Conservation (phyloP, 2,797 vertebrate species). For the Arnoldichthys spilopterus region DNA sequence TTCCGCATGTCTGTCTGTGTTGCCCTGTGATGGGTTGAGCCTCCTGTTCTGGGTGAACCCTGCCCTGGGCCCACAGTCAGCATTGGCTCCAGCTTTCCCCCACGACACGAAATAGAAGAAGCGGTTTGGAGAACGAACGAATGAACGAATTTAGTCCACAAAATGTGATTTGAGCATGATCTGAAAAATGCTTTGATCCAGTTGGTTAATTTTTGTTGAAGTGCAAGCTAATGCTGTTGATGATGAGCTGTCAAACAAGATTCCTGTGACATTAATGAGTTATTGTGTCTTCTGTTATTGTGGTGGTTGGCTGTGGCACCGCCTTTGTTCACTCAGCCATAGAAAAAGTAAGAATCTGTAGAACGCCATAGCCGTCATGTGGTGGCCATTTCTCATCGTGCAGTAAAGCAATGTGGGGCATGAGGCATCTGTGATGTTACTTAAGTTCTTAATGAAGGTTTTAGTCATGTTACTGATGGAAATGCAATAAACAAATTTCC, state of each 20-base stretch:
- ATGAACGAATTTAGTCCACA: too few relatives aligned
- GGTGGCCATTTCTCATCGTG: neutral
- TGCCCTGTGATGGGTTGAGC: too few relatives aligned
- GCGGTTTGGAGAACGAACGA: too few relatives aligned
- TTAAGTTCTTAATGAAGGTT: neutral
- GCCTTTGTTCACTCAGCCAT: neutral
- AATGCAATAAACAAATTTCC: slow-evolving; percentile 22
- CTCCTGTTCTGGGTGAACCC: too few relatives aligned
- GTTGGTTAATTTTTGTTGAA: slow-evolving; percentile 3
- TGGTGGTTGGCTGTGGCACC: neutral
- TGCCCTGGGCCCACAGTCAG: too few relatives aligned
- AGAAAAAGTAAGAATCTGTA: neutral
- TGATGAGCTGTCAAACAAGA: neutral
- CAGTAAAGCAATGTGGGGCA: neutral
- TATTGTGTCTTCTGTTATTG: neutral
- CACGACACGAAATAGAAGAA: too few relatives aligned
- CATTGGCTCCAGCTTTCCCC: too few relatives aligned
- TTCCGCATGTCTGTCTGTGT: too few relatives aligned
- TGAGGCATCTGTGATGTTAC: neutral
- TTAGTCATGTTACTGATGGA: slow-evolving; percentile 11
- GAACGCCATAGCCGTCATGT: neutral
- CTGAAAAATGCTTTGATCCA: neutral
- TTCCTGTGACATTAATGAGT: neutral
- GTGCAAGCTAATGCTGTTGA: neutral
- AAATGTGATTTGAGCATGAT: neutral